phyloP scores from a whole-genome alignment of 2,888 invertebrate genomes.

The Stenodema calcarata region DNA sequence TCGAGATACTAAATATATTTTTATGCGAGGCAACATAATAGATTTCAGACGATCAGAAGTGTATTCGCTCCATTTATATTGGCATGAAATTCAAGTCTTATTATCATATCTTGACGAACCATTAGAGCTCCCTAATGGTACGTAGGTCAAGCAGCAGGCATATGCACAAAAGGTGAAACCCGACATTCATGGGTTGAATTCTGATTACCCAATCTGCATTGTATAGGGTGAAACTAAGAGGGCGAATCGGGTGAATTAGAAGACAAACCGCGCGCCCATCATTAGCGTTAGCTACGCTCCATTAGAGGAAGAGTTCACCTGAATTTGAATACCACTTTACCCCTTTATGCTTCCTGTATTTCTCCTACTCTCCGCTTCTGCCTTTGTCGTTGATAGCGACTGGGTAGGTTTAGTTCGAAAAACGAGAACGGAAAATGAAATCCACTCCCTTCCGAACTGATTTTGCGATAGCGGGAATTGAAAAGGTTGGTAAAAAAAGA shows the following conservation, averaged over 20 bases:
- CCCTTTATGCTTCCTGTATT: conserved; percentile 6
- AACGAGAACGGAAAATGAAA: background rate
- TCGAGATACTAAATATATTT: too few relatives aligned
- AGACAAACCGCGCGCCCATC: conserved; percentile 18
- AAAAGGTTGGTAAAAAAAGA: background rate
- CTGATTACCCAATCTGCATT: background rate
- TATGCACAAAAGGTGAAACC: background rate
- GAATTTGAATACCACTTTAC: conserved; percentile 29
- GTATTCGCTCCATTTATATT: too few relatives aligned
- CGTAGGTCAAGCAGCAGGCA: too few relatives aligned
- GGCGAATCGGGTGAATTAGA: conserved; percentile 14
- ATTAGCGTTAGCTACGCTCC: conserved; percentile 42
- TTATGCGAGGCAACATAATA: too few relatives aligned
- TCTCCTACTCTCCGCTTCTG: background rate
- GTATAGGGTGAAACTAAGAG: background rate
- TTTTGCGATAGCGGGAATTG: background rate
- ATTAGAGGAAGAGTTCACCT: conserved; percentile 27
- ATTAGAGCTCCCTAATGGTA: too few relatives aligned
- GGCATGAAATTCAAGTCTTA: too few relatives aligned
- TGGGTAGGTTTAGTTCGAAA: background rate
- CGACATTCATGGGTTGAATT: background rate
- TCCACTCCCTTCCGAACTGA: background rate
- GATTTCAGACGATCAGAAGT: too few relatives aligned
- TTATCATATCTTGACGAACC: too few relatives aligned
- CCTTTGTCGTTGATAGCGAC: conserved; percentile 2